Evolutionary conservation across 2,888 invertebrate genomes (phyloP), one percentile per base, ranked within the genome.

Genomic region (Erpobdella octoculata): DNA sequence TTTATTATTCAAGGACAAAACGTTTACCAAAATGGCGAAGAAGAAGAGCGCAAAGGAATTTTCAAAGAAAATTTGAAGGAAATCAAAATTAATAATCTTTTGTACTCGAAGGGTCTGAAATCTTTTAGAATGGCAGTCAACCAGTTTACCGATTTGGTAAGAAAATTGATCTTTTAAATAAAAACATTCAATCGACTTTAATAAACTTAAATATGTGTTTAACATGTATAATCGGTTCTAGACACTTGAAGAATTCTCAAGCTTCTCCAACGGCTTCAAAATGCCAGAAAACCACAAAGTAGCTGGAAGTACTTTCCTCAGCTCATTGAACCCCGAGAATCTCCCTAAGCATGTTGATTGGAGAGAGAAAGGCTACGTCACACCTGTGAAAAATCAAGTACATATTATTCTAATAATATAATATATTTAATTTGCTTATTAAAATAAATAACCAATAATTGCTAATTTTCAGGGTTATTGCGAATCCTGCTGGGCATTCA

Each of bases 301-400:
- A 35, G 28, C 4, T 15, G 62, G 64, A 33, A 36, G 69, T 37
- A 46, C 66, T 0, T 75, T 68, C 59, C 48, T 75, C 36, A 69
- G 73, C 18, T 74, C 73, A 8, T 38, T 70, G 62, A 62, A 71
- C 68, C 48, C 71, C 18, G 71, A 69, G 18, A 71, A 69, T 21
- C 72, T 77, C 6, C 77, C 78, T 12, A 66, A 72, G 9, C 33
- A 66, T 3, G 78, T 80, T 18, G 79, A 79, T 74, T 79, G 79
- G 80, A 76, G 79, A 41, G 74, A 67, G 8, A 74, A 78, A 69
- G 79, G 79, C 3, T 78, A 78, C 72, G 80, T 79, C 53, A 80
- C 80, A 1, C 74, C 73, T n/a, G 76, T 79, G 53, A 79, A 79
- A 71, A 76, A 79, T 73, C 74, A 76, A 73, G 76, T 74, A 68